phyloP scores from a whole-genome alignment of 2,113 vertebrate species.

The Ictidomys tridecemlineatus region DNA sequence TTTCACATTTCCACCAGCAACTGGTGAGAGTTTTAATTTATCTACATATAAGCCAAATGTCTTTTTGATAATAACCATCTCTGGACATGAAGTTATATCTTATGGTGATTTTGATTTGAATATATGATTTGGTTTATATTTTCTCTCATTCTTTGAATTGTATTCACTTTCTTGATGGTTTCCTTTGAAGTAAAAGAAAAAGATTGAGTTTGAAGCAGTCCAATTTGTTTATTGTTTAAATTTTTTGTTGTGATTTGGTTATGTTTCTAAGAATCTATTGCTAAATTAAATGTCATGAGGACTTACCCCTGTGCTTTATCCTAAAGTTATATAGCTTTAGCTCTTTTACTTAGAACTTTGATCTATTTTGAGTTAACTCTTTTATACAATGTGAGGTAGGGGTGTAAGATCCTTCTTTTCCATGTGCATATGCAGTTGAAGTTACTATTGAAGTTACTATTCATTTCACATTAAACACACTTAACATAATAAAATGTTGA shows the following conservation, averaged over 20 bases:
- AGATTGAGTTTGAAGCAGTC: not conserved
- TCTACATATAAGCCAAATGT: accelerated
- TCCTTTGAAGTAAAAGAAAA: not conserved
- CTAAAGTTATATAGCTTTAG: not conserved
- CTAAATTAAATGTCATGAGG: not conserved
- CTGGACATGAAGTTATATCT: not conserved
- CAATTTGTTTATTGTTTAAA: not conserved
- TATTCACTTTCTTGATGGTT: not conserved
- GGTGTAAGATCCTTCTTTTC: not conserved
- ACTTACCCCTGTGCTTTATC: not conserved
- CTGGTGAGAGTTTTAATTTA: not conserved
- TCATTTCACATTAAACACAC: no score
- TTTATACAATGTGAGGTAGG: no score
- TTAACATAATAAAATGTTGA: no score
- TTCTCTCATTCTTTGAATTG: not conserved
- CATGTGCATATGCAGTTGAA: not conserved
- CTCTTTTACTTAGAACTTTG: not conserved
- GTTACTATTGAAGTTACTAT: not conserved
- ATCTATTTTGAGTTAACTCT: not conserved
- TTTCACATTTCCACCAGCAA: not conserved
- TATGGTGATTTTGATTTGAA: not conserved
- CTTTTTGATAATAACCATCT: not conserved
- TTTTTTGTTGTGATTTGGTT: not conserved
- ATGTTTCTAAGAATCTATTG: not conserved
- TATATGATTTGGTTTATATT: not conserved